A percentile compares a stretch with the other conserved stretches of the same genome.
Conservation (phyloP, 2,797 vertebrate species). For the Neostethus bicornis region DNA sequence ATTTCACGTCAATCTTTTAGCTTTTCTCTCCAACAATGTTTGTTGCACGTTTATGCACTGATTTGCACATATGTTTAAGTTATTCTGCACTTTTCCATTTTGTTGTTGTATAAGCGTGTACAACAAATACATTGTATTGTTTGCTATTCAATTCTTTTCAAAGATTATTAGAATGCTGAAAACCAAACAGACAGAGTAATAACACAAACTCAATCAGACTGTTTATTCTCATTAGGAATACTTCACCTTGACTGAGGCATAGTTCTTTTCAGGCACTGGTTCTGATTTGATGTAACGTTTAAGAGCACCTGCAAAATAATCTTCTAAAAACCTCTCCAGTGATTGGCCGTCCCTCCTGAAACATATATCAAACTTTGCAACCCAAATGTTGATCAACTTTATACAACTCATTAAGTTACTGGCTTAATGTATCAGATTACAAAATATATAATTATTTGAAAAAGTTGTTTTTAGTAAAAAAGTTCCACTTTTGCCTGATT, state of each 20-base stretch:
- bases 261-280: constrained; percentile 74
- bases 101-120: no score
- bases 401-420: not conserved
- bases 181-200: not conserved
- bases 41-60: no score
- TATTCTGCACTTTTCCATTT: no score
- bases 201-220: no score
- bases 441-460: not conserved
- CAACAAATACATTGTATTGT: no score
- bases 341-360: constrained; percentile 77
- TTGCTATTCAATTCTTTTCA: no score
- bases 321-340: constrained; percentile 74
- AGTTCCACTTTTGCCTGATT: not conserved
- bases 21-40: not conserved
- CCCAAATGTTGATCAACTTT: not conserved
- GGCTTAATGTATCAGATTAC: not conserved
- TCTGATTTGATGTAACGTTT: constrained; percentile 82
- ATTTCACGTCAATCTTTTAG: no score
- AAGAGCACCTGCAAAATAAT: constrained; percentile 78
- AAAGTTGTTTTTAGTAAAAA: not conserved
- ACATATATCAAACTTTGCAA: constrained; percentile 8
- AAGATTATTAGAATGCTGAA: not conserved
- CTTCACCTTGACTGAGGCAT: constrained; percentile 74
- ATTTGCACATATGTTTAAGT: no score
- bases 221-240: not conserved